Evolutionary conservation across 35 echinoderm and acorn worm genomes (phyloP).

Genomic region (Heliocidaris erythrogramma): DNA sequence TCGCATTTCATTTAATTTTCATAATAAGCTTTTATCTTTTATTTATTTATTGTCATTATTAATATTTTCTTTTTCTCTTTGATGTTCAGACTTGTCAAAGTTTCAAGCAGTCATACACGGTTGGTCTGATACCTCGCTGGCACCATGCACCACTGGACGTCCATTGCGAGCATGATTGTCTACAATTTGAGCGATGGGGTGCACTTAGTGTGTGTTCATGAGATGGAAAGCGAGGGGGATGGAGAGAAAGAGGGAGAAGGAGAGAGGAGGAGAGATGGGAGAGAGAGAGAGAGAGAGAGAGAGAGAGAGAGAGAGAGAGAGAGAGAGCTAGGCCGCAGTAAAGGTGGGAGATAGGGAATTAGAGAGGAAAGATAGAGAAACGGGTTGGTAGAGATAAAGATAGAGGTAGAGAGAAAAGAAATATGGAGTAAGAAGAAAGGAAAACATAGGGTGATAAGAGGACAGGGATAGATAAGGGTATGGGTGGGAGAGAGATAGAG

Average conservation of each 20-base stretch:
- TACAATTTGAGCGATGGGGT: conserved; percentile 36
- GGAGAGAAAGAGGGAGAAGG: neutral
- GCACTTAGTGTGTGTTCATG: conserved; percentile 12
- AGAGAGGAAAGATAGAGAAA: neutral
- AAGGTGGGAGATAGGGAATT: neutral
- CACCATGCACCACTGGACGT: conserved; percentile 43
- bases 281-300: neutral
- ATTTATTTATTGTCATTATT: too few relatives aligned
- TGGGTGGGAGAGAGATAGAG: neutral
- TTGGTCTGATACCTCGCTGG: conserved; percentile 21
- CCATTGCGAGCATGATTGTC: conserved; percentile 24
- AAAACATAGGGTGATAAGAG: neutral
- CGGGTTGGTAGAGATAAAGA: neutral
- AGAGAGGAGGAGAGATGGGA: neutral
- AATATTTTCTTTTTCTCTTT: neutral
- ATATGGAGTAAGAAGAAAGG: neutral
- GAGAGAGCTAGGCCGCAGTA: too few relatives aligned
- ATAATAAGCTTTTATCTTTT: neutral
- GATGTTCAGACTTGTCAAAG: neutral
- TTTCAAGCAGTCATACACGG: conserved; percentile 41
- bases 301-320: too few relatives aligned
- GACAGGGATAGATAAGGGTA: neutral
- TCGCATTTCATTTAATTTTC: neutral
- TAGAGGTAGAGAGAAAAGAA: neutral
- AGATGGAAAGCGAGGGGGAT: neutral